A percentile compares a stretch with the other conserved stretches of the same genome.
Evolutionary conservation across 2,113 vertebrate genomes (phyloP).

Genomic region (Etheostoma cragini): DNA sequence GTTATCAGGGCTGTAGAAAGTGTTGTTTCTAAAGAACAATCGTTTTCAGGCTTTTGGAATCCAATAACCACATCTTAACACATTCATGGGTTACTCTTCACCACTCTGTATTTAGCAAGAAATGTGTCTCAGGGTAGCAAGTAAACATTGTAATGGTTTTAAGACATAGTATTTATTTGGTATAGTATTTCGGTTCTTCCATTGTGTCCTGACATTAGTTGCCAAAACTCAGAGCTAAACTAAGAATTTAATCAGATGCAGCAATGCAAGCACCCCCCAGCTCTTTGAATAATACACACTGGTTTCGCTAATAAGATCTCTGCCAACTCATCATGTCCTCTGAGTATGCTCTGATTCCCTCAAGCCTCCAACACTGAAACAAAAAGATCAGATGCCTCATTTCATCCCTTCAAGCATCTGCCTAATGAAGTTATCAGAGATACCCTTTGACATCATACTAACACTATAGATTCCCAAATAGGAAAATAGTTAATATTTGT

Average conservation of each 20-base stretch:
- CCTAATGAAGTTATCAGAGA: conserved; percentile 56
- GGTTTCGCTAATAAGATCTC: conserved; percentile 68
- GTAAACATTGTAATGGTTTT: not conserved
- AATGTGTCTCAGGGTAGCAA: not conserved
- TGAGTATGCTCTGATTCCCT: conserved; percentile 42
- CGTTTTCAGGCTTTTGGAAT: not conserved
- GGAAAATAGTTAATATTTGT: conserved; percentile 13
- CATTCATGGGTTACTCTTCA: not conserved
- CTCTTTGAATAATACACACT: conserved; percentile 58
- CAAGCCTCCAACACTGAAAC: conserved; percentile 52
- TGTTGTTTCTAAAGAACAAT: not conserved
- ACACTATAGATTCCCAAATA: conserved; percentile 19
- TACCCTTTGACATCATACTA: conserved; percentile 43
- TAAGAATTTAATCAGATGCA: conserved; percentile 61
- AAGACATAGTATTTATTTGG: not conserved
- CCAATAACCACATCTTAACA: not conserved
- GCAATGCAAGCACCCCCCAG: conserved; percentile 34
- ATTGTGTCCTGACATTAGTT: conserved; percentile 5
- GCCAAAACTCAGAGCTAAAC: conserved; percentile 44
- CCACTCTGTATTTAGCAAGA: not conserved
- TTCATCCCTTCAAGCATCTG: conserved; percentile 56
- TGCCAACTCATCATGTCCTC: conserved; percentile 64
- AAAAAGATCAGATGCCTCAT: conserved; percentile 66
- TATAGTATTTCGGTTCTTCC: conserved; percentile 1
- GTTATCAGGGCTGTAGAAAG: not conserved